Conservation (phyloP, 2,113 vertebrate species). For the Motacilla alba region DNA sequence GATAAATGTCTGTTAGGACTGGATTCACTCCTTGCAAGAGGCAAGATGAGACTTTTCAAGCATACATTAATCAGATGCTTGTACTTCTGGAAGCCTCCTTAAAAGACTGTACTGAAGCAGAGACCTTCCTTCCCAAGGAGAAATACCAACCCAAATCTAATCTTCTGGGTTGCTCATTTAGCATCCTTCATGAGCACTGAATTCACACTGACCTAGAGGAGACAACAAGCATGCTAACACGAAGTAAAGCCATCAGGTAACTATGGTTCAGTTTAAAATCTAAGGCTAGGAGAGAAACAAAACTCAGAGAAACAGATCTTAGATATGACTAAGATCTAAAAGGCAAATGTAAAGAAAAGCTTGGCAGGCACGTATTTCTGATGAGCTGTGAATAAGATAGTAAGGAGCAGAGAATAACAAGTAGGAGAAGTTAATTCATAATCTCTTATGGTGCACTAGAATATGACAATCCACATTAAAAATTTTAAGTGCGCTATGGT, state of each 20-base stretch:
- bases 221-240: background rate
- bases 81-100: background rate
- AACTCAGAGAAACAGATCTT: background rate
- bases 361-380: accelerated
- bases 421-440: background rate
- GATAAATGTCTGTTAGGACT: background rate
- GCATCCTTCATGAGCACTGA: background rate
- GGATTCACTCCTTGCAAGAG: background rate
- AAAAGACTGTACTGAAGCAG: background rate
- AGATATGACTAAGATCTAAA: background rate
- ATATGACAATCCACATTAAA: background rate
- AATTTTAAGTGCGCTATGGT: background rate
- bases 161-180: background rate
- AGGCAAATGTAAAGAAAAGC: background rate
- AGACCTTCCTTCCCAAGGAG: background rate
- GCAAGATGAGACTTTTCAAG: background rate
- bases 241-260: background rate
- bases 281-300: background rate
- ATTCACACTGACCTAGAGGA: background rate
- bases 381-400: background rate
- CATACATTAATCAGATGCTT: background rate
- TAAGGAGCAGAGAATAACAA: background rate
- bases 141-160: background rate
- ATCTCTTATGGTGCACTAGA: background rate
- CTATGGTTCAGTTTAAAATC: background rate